Evolutionary conservation across 1,140 invertebrate genomes (phyloP).

Genomic region (Melipona quadrifasciata): DNA sequence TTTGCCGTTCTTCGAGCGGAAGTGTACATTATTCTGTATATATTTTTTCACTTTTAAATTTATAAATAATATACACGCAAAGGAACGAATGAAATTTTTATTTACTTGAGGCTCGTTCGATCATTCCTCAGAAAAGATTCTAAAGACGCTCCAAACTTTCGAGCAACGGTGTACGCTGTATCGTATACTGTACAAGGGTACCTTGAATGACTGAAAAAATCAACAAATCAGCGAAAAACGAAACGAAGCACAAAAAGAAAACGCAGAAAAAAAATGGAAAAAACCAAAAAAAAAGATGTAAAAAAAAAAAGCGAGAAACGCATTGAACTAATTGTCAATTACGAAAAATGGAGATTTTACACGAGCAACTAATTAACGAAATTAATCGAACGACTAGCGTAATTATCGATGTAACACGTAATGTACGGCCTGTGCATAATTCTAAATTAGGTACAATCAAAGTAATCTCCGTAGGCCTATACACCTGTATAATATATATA

Average conservation of each 20-base stretch:
- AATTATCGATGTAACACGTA: slow-evolving; percentile 46
- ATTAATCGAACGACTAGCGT: neutral
- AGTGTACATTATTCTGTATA: too few relatives aligned
- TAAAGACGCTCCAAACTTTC: too few relatives aligned
- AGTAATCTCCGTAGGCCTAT: slow-evolving; percentile 60
- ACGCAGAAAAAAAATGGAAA: neutral
- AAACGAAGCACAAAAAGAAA: neutral
- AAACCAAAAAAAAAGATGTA: neutral
- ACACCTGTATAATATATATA: slow-evolving; percentile 31
- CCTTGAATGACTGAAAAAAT: slow-evolving; percentile 48
- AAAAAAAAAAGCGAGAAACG: neutral
- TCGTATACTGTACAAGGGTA: slow-evolving; percentile 50
- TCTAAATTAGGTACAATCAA: slow-evolving; percentile 69
- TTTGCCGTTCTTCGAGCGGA: too few relatives aligned
- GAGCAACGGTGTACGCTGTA: neutral
- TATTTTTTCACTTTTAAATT: too few relatives aligned
- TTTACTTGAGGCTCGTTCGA: too few relatives aligned
- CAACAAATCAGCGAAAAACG: neutral
- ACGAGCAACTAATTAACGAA: slow-evolving; percentile 42
- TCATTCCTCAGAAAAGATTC: too few relatives aligned
- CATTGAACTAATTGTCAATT: slow-evolving; percentile 66
- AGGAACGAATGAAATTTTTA: too few relatives aligned
- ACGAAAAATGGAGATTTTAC: slow-evolving; percentile 58
- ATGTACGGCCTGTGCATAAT: slow-evolving; percentile 68
- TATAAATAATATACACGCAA: too few relatives aligned